Evolutionary conservation across 2,113 vertebrate genomes (phyloP).

Genomic region (Calidris pugnax): DNA sequence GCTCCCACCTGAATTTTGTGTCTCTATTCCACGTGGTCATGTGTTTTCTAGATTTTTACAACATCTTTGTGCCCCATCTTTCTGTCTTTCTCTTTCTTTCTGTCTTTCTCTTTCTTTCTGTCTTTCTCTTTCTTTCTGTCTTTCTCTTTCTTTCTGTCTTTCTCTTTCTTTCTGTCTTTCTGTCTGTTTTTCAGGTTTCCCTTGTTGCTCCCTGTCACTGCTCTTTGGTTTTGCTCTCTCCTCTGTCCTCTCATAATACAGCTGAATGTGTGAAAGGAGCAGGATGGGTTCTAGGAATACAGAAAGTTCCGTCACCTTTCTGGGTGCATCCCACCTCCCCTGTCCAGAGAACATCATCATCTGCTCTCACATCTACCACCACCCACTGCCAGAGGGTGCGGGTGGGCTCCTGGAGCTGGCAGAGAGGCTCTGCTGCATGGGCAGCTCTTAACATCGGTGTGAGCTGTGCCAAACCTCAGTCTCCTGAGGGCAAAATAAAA

Average conservation of each 20-base stretch:
- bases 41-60: background rate
- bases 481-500: background rate
- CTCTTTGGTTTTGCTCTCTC: background rate
- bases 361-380: background rate
- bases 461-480: background rate
- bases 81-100: too few species aligned
- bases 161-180: too few species aligned
- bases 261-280: accelerated
- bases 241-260: accelerated
- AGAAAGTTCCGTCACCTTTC: accelerated
- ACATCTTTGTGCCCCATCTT: background rate
- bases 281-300: background rate
- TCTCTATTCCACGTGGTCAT: background rate
- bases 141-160: too few species aligned
- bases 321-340: background rate
- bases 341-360: background rate
- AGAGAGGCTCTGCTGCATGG: background rate
- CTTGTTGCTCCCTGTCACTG: background rate
- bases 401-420: background rate
- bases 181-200: background rate
- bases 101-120: too few species aligned
- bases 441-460: background rate
- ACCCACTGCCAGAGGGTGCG: background rate
- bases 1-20: background rate
- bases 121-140: background rate